Evolutionary conservation across 2,113 vertebrate genomes (phyloP).

Genomic region (Solea senegalensis): DNA sequence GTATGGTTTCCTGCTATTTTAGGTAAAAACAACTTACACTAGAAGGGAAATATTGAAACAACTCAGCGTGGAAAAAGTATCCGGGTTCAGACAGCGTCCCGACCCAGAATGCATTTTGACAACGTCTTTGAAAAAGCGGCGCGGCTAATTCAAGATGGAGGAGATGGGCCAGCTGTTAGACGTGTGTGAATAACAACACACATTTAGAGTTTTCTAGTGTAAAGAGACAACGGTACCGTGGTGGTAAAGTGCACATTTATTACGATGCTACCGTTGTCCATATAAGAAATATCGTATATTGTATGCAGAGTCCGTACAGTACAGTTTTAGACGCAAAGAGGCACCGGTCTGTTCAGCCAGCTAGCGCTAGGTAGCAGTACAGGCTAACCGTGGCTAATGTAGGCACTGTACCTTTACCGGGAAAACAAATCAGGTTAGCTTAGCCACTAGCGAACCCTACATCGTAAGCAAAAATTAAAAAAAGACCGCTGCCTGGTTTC

Average conservation of each 20-base stretch:
- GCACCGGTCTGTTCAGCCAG: conserved; percentile 63
- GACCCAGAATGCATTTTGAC: conserved; percentile 92
- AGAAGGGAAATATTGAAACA: not conserved
- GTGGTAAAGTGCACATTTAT: not conserved
- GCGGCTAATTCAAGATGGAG: conserved; percentile 99
- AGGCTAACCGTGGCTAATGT: conserved; percentile 72
- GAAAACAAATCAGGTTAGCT: conserved; percentile 74
- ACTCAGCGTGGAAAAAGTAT: not conserved
- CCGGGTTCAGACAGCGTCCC: conserved; percentile 65
- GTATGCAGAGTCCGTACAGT: conserved; percentile 19
- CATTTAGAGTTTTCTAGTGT: conserved; percentile 43
- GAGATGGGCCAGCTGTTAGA: conserved; percentile 97
- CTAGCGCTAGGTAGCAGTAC: conserved; percentile 70
- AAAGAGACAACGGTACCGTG: not conserved
- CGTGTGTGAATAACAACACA: conserved; percentile 91
- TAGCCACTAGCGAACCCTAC: conserved; percentile 61
- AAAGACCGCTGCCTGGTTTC: not conserved
- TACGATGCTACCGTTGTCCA: not conserved
- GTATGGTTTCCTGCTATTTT: no score
- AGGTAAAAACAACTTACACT: not conserved
- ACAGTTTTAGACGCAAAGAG: conserved; percentile 38
- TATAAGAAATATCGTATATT: not conserved
- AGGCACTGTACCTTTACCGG: conserved; percentile 58
- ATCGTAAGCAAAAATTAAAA: conserved; percentile 18
- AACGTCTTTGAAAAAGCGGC: conserved; percentile 98